Conservation (phyloP, 1,140 invertebrate species). For the Magallana gigas region DNA sequence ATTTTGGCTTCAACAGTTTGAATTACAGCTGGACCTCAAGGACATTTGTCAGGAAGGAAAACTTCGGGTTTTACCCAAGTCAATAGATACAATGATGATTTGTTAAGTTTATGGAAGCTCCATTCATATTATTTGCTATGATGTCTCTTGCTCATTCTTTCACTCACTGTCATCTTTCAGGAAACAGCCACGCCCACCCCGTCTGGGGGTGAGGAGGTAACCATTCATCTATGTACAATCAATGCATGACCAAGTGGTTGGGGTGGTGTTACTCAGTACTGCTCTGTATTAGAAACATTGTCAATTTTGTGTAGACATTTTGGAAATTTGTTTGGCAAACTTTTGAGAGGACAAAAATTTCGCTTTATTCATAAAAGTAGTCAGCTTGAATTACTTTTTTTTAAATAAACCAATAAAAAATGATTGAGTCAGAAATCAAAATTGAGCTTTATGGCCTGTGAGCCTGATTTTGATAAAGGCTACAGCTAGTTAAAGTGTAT, state of each 20-base stretch:
- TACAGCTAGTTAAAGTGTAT: no score
- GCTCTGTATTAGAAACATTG: background rate
- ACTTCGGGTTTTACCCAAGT: background rate
- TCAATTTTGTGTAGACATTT: no score
- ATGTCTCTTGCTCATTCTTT: slow-evolving; percentile 2
- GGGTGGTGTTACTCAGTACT: slow-evolving; percentile 13
- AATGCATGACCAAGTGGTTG: slow-evolving; percentile 25
- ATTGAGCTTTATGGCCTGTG: no score
- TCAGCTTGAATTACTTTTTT: no score
- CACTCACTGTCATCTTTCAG: slow-evolving; percentile 3
- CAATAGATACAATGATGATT: no score
- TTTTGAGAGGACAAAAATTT: no score
- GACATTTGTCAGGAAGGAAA: no score
- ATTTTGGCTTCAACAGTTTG: background rate
- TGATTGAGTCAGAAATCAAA: no score
- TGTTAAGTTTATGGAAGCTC: background rate
- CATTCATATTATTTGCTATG: background rate
- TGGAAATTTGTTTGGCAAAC: no score
- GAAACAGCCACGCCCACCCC: slow-evolving; percentile 17
- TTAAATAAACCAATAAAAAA: no score
- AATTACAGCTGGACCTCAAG: background rate
- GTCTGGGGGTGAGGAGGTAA: slow-evolving; percentile 17
- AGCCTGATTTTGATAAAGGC: no score
- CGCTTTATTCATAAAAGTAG: no score
- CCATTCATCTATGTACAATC: background rate